Percentiles rank a stretch among this genome's conserved stretches.
phyloP scores from a whole-genome alignment of 1,140 invertebrate species.

The Phocides pigmalion region DNA sequence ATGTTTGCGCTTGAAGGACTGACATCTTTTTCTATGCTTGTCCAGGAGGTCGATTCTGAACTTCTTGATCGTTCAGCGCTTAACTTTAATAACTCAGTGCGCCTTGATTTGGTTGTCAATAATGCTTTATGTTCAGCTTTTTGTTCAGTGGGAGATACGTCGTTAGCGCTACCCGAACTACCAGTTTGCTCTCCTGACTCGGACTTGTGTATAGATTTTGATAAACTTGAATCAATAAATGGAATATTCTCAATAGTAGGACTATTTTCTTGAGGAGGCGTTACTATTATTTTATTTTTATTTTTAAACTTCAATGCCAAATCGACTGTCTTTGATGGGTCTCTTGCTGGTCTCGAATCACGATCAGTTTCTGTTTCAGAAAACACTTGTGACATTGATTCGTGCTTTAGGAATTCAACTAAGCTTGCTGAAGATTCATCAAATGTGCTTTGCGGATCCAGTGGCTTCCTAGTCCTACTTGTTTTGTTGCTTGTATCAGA shows the following conservation, averaged over 20 bases:
- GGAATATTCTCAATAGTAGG: conserved; percentile 81
- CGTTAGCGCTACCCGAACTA: conserved; percentile 73
- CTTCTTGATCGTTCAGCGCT: conserved; percentile 87
- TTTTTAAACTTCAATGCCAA: conserved; percentile 76
- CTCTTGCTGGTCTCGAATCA: conserved; percentile 48
- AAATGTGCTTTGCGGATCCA: conserved; percentile 80
- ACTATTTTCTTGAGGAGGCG: conserved; percentile 82
- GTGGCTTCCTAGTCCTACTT: conserved; percentile 48
- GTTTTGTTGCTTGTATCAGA: conserved; percentile 66
- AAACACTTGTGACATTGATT: conserved; percentile 70
- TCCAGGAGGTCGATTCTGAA: conserved; percentile 86
- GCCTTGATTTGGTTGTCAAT: conserved; percentile 76
- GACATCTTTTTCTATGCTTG: conserved; percentile 85
- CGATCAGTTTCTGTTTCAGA: conserved; percentile 70
- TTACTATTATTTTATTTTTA: conserved; percentile 83
- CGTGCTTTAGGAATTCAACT: conserved; percentile 79
- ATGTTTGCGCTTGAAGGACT: conserved; percentile 85
- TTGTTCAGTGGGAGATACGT: conserved; percentile 71
- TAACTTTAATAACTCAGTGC: conserved; percentile 84
- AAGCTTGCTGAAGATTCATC: conserved; percentile 80
- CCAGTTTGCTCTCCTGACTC: conserved; percentile 76
- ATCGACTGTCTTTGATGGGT: conserved; percentile 55
- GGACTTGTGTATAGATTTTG: conserved; percentile 69
- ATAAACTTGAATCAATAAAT: conserved; percentile 75
- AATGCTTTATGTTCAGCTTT: conserved; percentile 70